Base-by-base conservation (phyloP, 30 jellyfish, hydroid and myxozoan species). In the Phacellophora camtschatica region DNA sequence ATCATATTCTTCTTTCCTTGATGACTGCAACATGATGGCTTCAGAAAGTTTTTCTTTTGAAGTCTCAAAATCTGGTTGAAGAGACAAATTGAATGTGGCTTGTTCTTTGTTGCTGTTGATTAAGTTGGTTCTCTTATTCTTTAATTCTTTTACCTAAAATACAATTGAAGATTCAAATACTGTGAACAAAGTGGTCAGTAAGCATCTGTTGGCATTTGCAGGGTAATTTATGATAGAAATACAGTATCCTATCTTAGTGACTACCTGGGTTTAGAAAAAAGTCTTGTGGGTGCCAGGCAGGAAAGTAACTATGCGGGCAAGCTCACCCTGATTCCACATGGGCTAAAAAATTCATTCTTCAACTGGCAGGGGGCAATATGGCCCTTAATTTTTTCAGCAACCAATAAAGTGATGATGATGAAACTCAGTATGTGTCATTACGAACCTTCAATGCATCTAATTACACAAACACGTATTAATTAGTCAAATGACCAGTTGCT, bases 11-110 rank as follows among this genome's bases (percentile, higher is more conserved):
- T 93, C 96, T 66, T 80, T 93, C 41, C 63, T 54, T 46, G 88
- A 80, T 25, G 90, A 79, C 43, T 93, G 99, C 61, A 49, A 22
- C 56, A 61, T 41, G 22, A 82, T 77, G 9, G 85, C 75, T 32
- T 74, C 94, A 0, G 85, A 68, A 25, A 93, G 86, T 19, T 70
- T 74, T 41, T 71, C 97, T 55, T 87, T 81, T 56, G 43, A 19
- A 1, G 57, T 24, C 63, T 86, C 96, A 37, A 93, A 63, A n/a
- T 86, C 95, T 1, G 97, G 96, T 56, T 93, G 90, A 5, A 85
- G 32, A 0, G 99, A 85, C 15, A 93, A 66, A 66, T 93, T 93
- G 20, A 83, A 61, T 42, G 90, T 94, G 3, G 99, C 99, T 61
- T 69, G 97, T 35, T 88, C 96, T 70, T 93, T 93, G 72, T 81